Percentiles rank a stretch among this genome's conserved stretches.
phyloP scores from a whole-genome alignment of 2,113 vertebrate genomes.

The Dromas ardeola region DNA sequence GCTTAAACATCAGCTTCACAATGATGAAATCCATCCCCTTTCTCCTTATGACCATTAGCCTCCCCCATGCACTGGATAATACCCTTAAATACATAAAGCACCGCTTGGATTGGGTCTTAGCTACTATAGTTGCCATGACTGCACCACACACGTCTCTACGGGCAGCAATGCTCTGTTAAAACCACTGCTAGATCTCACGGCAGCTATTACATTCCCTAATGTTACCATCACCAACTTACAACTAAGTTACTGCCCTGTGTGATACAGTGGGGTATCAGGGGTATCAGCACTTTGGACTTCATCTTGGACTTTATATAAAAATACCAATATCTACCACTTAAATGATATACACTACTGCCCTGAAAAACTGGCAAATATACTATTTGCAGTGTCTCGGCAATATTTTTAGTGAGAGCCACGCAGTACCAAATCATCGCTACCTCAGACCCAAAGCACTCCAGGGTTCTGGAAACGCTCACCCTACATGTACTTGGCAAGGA shows the following conservation, averaged over 20 bases:
- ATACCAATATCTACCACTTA: not conserved
- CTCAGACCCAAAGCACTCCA: not conserved
- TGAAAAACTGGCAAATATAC: not conserved
- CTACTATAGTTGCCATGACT: not conserved
- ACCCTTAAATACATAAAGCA: not conserved
- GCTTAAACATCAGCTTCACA: not conserved
- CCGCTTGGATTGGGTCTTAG: not conserved
- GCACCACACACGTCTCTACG: not conserved
- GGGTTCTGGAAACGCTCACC: conserved; percentile 9
- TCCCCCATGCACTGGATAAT: not conserved
- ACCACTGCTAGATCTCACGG: not conserved
- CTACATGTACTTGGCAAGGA: not conserved
- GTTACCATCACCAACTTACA: not conserved
- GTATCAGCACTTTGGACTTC: not conserved
- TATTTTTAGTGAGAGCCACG: not conserved
- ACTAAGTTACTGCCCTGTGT: not conserved
- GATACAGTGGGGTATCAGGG: not conserved
- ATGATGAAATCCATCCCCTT: not conserved
- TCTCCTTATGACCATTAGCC: not conserved
- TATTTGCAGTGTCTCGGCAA: not conserved
- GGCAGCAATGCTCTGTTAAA: not conserved
- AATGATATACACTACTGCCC: fast-evolving
- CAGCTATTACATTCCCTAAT: not conserved
- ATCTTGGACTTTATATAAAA: not conserved
- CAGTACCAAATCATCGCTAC: not conserved